phyloP scores from a whole-genome alignment of 2,888 invertebrate genomes.

The Tetragonula carbonaria region DNA sequence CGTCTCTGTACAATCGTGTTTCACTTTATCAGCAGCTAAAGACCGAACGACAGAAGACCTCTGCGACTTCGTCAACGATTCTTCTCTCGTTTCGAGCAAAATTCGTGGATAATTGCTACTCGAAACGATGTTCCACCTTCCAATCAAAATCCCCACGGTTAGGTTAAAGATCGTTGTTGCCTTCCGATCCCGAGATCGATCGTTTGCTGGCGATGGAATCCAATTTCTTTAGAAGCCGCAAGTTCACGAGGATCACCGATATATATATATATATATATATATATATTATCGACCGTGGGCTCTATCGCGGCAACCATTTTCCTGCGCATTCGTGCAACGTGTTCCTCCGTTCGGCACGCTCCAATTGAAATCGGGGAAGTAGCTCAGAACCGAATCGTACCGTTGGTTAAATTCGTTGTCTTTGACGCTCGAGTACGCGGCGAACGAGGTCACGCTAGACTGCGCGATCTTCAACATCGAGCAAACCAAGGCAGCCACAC shows the following conservation, averaged over 20 bases:
- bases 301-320: background rate
- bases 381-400: background rate
- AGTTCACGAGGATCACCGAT: background rate
- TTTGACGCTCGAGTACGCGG: conserved; percentile 1
- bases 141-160: background rate
- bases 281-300: background rate
- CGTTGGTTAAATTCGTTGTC: conserved; percentile 23
- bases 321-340: background rate
- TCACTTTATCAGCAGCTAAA: background rate
- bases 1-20: background rate
- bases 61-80: background rate
- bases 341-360: conserved; percentile 3
- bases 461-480: background rate
- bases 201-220: background rate
- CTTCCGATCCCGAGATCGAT: background rate
- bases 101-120: background rate
- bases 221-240: background rate
- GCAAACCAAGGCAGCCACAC: background rate
- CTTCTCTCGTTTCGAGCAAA: background rate
- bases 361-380: background rate
- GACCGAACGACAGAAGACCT: too few relatives aligned
- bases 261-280: background rate
- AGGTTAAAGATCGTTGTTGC: background rate
- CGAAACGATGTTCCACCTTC: background rate
- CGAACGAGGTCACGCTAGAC: conserved; percentile 2